phyloP scores from a whole-genome alignment of 2,797 vertebrate genomes.

The Diplodus sargus region DNA sequence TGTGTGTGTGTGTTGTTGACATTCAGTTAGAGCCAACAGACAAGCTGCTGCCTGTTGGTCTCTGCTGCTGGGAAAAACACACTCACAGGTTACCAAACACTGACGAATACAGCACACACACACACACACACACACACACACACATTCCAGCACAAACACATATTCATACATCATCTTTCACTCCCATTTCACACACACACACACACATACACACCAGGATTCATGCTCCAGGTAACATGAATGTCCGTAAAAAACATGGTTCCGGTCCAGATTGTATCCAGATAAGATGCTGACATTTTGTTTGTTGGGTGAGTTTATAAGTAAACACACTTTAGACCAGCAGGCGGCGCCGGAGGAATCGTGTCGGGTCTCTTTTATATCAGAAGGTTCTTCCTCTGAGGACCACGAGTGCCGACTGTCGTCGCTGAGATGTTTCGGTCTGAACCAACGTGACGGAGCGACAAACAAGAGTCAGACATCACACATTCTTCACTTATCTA shows the following conservation, averaged over 20 bases:
- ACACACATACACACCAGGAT: constrained; percentile 3
- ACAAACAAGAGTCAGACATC: not conserved
- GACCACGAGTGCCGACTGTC: not conserved
- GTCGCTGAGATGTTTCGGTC: not conserved
- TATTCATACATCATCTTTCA: constrained; percentile 20
- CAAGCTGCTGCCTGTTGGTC: constrained; percentile 58
- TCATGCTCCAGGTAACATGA: not conserved
- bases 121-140: constrained; percentile 22
- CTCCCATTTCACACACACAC: not conserved
- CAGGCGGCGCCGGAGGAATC: not conserved
- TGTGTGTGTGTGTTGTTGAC: constrained; percentile 39
- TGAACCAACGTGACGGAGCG: too few relatives aligned
- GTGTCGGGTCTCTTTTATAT: not conserved
- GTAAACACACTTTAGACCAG: not conserved
- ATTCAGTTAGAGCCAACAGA: constrained; percentile 30
- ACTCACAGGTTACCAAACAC: constrained; percentile 27
- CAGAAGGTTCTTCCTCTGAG: not conserved
- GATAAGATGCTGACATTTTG: too few relatives aligned
- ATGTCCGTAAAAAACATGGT: not conserved
- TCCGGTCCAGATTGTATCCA: not conserved
- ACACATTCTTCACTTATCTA: constrained; percentile 36
- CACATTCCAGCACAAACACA: constrained; percentile 29
- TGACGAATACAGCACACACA: constrained; percentile 18
- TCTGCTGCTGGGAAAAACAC: constrained; percentile 52
- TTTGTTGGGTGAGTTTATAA: not conserved